A percentile compares a stretch with the other conserved stretches of the same genome.
Conservation (phyloP, 2,888 invertebrate species). For the Pilophorus perplexus region DNA sequence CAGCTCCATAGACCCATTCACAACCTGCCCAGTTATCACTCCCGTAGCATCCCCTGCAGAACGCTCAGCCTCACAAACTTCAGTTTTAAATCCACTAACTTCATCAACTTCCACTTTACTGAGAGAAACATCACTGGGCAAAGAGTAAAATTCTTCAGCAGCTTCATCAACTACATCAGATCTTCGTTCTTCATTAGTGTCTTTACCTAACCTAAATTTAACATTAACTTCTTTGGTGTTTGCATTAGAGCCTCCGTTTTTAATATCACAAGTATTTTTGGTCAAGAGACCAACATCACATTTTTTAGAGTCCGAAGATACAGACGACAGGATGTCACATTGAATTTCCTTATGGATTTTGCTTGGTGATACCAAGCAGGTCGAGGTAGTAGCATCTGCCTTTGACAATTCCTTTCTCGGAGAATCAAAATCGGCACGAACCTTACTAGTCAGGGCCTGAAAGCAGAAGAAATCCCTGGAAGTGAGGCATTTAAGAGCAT, state of each 20-base stretch:
- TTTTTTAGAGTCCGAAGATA: constrained; percentile 39
- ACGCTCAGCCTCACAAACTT: too few species aligned
- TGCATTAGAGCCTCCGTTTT: constrained; percentile 1
- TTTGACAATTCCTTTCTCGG: constrained; percentile 28
- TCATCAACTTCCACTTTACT: background rate
- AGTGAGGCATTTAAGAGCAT: too few species aligned
- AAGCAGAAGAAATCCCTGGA: constrained; percentile 42
- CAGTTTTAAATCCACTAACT: too few species aligned
- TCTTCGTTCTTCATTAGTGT: background rate
- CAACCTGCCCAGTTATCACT: too few species aligned
- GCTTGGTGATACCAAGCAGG: constrained; percentile 50
- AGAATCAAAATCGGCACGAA: constrained; percentile 55
- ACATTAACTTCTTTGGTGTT: constrained; percentile 31
- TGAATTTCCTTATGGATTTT: constrained; percentile 42
- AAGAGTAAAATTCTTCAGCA: constrained; percentile 21
- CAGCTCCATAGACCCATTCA: too few species aligned
- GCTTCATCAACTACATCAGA: constrained; percentile 12
- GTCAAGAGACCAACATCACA: background rate
- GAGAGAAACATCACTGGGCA: background rate
- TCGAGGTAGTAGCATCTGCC: constrained; percentile 1
- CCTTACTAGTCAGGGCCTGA: constrained; percentile 57
- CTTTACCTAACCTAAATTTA: constrained; percentile 24
- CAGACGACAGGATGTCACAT: constrained; percentile 7
- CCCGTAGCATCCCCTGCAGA: too few species aligned
- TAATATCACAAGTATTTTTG: background rate